Evolutionary conservation across 2,113 vertebrate species (phyloP).

Genomic region (Triplophysa rosa): DNA sequence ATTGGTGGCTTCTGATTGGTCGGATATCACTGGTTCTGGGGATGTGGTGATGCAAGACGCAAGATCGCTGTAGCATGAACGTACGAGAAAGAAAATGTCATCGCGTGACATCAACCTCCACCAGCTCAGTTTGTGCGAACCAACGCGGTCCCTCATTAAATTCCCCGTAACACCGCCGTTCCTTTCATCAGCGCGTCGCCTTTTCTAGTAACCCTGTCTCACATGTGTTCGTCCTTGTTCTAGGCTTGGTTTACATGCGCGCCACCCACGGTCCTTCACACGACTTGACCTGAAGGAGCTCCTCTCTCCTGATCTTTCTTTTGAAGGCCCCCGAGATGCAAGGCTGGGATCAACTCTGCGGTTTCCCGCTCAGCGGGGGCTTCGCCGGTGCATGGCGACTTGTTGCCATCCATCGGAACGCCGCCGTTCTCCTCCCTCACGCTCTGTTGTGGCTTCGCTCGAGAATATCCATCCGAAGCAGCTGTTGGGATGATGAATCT

Average conservation of each 20-base stretch:
- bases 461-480: constrained; percentile 42
- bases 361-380: constrained; percentile 19
- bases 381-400: constrained; percentile 10
- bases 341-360: constrained; percentile 6
- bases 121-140: constrained; percentile 59
- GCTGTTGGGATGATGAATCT: constrained; percentile 81
- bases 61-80: neutral
- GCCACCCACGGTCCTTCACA: constrained; percentile 33
- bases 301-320: neutral
- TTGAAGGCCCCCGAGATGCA: constrained; percentile 10
- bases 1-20: constrained; percentile 45
- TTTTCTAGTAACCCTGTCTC: neutral
- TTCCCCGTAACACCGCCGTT: neutral
- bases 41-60: neutral
- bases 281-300: neutral
- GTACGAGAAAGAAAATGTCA: constrained; percentile 68
- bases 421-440: constrained; percentile 22
- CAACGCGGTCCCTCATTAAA: neutral
- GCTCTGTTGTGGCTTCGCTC: constrained; percentile 24
- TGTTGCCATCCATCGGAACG: constrained; percentile 28
- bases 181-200: neutral
- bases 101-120: constrained; percentile 64
- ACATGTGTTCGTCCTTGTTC: constrained; percentile 25
- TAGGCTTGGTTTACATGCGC: constrained; percentile 11
- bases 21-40: constrained; percentile 41